phyloP scores from a whole-genome alignment of 2,113 vertebrate species.

The Coturnix japonica region DNA sequence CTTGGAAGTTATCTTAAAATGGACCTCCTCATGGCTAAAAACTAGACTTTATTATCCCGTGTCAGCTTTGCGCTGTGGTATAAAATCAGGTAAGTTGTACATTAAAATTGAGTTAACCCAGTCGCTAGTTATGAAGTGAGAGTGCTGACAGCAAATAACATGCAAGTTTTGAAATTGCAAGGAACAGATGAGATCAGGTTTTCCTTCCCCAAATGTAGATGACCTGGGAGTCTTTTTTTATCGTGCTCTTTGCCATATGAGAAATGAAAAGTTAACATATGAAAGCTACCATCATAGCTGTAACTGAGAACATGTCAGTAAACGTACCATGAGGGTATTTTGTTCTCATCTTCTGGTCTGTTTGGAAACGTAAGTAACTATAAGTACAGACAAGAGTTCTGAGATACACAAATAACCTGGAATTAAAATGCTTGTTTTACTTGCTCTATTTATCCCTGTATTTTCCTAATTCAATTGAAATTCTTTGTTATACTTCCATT shows the following conservation, averaged over 20 bases:
- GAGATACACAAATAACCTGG: neutral
- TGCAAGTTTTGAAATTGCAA: conserved; percentile 11
- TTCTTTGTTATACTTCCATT: conserved; percentile 74
- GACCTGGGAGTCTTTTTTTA: neutral
- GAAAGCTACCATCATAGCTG: neutral
- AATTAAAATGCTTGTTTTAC: conserved; percentile 28
- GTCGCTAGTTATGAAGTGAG: neutral
- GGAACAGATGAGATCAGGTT: neutral
- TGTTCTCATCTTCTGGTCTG: conserved; percentile 26
- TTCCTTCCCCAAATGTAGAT: neutral
- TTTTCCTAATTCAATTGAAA: conserved; percentile 45
- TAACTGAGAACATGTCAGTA: neutral
- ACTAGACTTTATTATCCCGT: neutral
- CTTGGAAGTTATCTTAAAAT: conserved; percentile 42
- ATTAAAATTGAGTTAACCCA: neutral
- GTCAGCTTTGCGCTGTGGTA: neutral
- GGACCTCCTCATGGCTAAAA: conserved; percentile 9
- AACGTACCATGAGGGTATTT: conserved; percentile 5
- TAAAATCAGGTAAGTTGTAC: neutral
- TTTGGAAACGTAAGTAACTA: conserved; percentile 24
- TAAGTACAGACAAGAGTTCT: neutral
- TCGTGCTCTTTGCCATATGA: neutral
- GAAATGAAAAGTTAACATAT: neutral
- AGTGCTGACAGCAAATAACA: neutral
- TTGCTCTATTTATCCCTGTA: conserved; percentile 37